Evolutionary conservation across 1,140 invertebrate species (phyloP), one percentile per base, ranked within the genome.

Genomic region (Ceratina japonica): DNA sequence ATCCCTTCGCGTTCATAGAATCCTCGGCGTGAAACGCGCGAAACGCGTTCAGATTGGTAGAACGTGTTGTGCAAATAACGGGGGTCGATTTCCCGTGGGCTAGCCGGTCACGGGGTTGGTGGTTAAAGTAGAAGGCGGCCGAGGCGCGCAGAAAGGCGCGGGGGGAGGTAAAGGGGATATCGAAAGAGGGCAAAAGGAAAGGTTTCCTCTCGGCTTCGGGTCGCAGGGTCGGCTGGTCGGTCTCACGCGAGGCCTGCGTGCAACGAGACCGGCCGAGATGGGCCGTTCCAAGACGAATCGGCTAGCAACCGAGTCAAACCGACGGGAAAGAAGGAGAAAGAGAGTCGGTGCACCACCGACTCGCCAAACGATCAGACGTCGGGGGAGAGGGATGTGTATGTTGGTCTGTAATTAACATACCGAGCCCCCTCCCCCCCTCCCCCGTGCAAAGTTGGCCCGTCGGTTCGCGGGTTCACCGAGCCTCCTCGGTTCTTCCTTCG

Each of bases 391-490:
- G 70, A 86, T 82, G 86, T 82, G 85, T 83, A 86, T 82, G 85
- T 91, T 87, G 87, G 88, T 86, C 89, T 91, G 90, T 92, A 92
- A 92, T 92, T 92, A 92, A 92, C 91, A 92, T 92, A 92, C 91
- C 91, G 89, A 92, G 89, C 87, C 86, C 87, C 85, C 82, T 82
- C 15, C 85, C 15, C 85, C 86, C 79, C 64, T 44, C 64, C 58
- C 51, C 37, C 71, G 52, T 56, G 73, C 56, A 51, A 72, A 66
- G 72, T 71, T 84, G 84, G 87, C 75, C 85, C 83, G 52, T 84
- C 81, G 81, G 85, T 86, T 84, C 85, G 86, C 69, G 59, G 56
- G 77, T 80, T 79, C 75, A 72, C 83, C 58, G 65, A 82, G 76
- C 61, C 68, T 27, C 71, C 61, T 78, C 79, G 77, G 10, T 85